phyloP scores from a whole-genome alignment of 2,888 invertebrate species.

The Melikaiella ostensackeni region DNA sequence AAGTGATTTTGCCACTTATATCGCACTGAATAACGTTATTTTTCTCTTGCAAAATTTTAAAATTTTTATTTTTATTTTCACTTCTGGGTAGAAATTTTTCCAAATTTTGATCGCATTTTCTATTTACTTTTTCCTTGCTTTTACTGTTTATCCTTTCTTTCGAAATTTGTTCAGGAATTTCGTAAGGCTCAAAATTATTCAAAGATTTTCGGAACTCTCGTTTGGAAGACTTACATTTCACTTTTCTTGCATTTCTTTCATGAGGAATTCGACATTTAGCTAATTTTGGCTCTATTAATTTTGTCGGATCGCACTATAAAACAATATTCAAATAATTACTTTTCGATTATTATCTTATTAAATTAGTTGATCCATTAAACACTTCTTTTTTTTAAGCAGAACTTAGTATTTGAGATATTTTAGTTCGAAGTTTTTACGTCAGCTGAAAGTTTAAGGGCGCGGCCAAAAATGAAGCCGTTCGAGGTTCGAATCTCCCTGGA shows the following conservation, averaged over 20 bases:
- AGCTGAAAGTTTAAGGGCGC: too few relatives aligned
- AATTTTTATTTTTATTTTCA: not conserved
- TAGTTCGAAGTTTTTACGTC: not conserved
- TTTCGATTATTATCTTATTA: too few relatives aligned
- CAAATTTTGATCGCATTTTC: not conserved
- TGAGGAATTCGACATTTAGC: not conserved
- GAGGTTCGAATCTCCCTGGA: too few relatives aligned
- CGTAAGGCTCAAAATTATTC: not conserved
- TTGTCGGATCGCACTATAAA: not conserved
- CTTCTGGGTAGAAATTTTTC: not conserved
- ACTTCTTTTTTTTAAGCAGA: too few relatives aligned
- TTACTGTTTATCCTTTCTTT: not conserved
- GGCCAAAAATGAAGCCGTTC: too few relatives aligned
- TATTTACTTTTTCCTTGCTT: not conserved
- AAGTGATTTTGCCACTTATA: slow-evolving; percentile 21
- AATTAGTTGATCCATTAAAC: too few relatives aligned
- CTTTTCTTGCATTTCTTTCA: not conserved
- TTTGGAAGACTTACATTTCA: not conserved
- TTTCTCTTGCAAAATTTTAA: not conserved
- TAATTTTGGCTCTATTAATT: not conserved
- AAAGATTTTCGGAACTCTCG: not conserved
- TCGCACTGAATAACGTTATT: slow-evolving; percentile 11
- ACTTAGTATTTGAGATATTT: too few relatives aligned
- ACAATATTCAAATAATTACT: not conserved
- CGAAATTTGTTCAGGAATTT: slow-evolving; percentile 17